phyloP scores from a whole-genome alignment of 1,140 invertebrate species.

The Helicoverpa armigera region DNA sequence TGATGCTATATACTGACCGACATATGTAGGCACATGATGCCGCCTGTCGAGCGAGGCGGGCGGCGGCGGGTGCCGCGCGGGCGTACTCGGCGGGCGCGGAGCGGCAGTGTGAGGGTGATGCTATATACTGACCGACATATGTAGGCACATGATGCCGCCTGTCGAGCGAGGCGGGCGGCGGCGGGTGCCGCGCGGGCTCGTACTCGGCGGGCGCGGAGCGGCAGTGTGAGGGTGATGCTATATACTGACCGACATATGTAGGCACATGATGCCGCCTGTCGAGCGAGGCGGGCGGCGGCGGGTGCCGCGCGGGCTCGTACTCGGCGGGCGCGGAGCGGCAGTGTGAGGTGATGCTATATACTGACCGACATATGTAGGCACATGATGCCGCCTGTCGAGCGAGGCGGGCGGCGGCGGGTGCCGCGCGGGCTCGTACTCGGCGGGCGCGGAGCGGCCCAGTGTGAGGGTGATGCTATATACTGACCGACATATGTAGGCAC shows the following conservation, averaged over 20 bases:
- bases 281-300: conserved; percentile 87
- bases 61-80: conserved; percentile 81
- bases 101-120: conserved; percentile 89
- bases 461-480: too few species aligned
- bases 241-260: conserved; percentile 94
- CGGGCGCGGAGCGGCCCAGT: conserved; percentile 87
- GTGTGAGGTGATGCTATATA: too few species aligned
- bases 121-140: conserved; percentile 94
- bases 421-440: conserved; percentile 89
- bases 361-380: conserved; percentile 93
- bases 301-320: conserved; percentile 88
- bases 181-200: conserved; percentile 87
- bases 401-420: conserved; percentile 86
- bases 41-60: conserved; percentile 91
- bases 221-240: conserved; percentile 89
- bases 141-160: conserved; percentile 93
- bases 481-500: conserved; percentile 94
- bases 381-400: conserved; percentile 93
- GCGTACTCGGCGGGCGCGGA: conserved; percentile 89
- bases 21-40: conserved; percentile 93
- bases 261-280: conserved; percentile 93
- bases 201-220: conserved; percentile 88
- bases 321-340: conserved; percentile 88
- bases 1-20: too few species aligned
- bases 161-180: conserved; percentile 89